These are phyloP conservation scores for Spisula solida DNA, from an alignment of 2,888 invertebrate genomes.

Conservation along the genomic window DNA sequence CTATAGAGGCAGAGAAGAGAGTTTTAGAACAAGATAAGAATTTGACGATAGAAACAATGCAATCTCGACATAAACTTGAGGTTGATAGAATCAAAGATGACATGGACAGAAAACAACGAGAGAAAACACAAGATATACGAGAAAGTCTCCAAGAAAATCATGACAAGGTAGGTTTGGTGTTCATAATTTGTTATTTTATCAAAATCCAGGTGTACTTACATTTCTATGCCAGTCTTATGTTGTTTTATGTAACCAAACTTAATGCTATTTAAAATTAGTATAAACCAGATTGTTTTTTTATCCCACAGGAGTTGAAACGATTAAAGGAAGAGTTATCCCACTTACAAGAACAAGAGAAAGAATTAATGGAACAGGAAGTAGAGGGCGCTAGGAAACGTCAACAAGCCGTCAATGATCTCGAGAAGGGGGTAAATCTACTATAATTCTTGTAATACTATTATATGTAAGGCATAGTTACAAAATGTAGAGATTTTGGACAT, in stretches of 20 bases:
- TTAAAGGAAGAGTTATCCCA: slow-evolving; percentile 78
- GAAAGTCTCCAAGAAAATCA: slow-evolving; percentile 76
- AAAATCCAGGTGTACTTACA: too few relatives aligned
- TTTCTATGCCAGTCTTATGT: too few relatives aligned
- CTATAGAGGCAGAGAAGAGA: slow-evolving; percentile 78
- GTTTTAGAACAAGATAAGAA: slow-evolving; percentile 80
- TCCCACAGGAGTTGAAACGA: slow-evolving; percentile 74
- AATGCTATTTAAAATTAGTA: too few relatives aligned
- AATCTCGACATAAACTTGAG: slow-evolving; percentile 78
- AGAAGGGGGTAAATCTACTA: slow-evolving; percentile 81
- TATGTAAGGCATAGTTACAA: too few relatives aligned
- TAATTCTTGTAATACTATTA: too few relatives aligned
- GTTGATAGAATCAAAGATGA: slow-evolving; percentile 81
- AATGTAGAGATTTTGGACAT: too few relatives aligned
- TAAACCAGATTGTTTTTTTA: background rate
- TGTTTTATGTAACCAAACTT: too few relatives aligned
- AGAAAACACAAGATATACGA: slow-evolving; percentile 76
- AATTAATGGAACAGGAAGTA: slow-evolving; percentile 81
- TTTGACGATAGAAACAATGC: slow-evolving; percentile 77
- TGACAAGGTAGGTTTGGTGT: slow-evolving; percentile 72
- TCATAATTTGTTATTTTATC: too few relatives aligned
- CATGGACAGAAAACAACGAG: slow-evolving; percentile 80
- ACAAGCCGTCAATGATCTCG: slow-evolving; percentile 83
- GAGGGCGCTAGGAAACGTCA: slow-evolving; percentile 83
- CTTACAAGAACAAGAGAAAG: slow-evolving; percentile 81